Conservation (phyloP, 2,888 invertebrate species). For the Uloborus plumipes region DNA sequence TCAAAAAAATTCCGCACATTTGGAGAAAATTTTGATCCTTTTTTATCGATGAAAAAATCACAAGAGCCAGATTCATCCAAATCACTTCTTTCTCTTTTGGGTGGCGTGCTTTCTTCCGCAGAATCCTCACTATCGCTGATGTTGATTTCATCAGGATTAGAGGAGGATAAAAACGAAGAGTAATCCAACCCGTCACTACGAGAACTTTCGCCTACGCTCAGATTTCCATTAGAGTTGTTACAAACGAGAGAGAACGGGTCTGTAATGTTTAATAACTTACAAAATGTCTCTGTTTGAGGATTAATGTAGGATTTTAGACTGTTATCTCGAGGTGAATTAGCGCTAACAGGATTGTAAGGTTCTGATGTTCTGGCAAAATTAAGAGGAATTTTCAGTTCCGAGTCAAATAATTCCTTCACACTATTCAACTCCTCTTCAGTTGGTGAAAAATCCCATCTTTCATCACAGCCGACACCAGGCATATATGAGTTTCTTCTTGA, state of each 20-base stretch:
- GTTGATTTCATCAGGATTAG: conserved; percentile 69
- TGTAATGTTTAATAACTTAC: conserved; percentile 78
- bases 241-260: conserved; percentile 81
- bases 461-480: conserved; percentile 83
- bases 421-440: conserved; percentile 80
- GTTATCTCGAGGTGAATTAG: neutral
- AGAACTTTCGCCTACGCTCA: conserved; percentile 37
- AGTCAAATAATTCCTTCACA: conserved; percentile 78
- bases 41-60: conserved; percentile 64
- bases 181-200: conserved; percentile 12
- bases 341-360: conserved; percentile 22
- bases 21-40: conserved; percentile 5
- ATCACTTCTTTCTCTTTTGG: conserved; percentile 57
- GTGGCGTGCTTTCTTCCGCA: neutral
- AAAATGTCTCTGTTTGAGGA: conserved; percentile 74
- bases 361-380: conserved; percentile 80
- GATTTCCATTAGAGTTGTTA: conserved; percentile 8
- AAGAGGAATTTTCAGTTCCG: conserved; percentile 80
- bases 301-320: conserved; percentile 69
- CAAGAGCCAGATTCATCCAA: neutral
- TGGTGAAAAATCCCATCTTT: conserved; percentile 82
- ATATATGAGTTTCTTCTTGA: conserved; percentile 81
- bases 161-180: conserved; percentile 42
- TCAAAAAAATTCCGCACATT: neutral
- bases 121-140: conserved; percentile 68